Percentiles rank a stretch among this genome's conserved stretches.
These are phyloP conservation scores for Tor tambroides DNA, from an alignment of 2,113 vertebrate species.

Conservation along the genomic window DNA sequence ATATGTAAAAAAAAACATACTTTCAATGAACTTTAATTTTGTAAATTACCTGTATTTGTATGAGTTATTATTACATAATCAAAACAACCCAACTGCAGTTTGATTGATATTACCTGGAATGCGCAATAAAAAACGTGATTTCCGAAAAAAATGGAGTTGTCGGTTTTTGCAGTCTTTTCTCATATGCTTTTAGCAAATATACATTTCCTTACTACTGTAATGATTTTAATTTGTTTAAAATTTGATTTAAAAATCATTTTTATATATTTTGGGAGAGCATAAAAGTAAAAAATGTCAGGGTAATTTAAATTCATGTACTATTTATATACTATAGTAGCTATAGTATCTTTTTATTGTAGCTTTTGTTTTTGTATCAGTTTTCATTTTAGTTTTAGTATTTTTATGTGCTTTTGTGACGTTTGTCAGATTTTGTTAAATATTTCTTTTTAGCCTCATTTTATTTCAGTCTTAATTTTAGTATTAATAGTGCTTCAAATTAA, in stretches of 20 bases:
- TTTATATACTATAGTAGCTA: neutral
- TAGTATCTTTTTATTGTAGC: too few relatives aligned
- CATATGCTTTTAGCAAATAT: neutral
- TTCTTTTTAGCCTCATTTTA: too few relatives aligned
- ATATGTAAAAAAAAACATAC: too few relatives aligned
- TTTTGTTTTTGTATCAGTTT: neutral
- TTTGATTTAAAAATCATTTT: neutral
- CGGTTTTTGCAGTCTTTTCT: neutral
- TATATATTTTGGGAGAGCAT: neutral
- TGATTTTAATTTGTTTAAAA: neutral
- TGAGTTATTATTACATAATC: too few relatives aligned
- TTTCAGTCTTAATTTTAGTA: too few relatives aligned
- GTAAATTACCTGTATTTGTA: too few relatives aligned
- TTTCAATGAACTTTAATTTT: too few relatives aligned
- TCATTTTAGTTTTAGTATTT: neutral
- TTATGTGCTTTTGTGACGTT: neutral
- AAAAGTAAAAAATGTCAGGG: neutral
- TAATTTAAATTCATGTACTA: neutral
- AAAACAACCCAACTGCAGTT: too few relatives aligned
- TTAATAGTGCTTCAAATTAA: neutral
- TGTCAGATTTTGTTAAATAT: neutral
- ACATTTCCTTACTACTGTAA: neutral
- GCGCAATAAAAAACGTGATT: too few relatives aligned
- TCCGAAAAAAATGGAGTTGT: too few relatives aligned
- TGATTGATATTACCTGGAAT: too few relatives aligned